Percentiles rank a stretch among this genome's conserved stretches.
phyloP scores from a whole-genome alignment of 2,797 vertebrate species.

The Triplophysa yarkandensis region DNA sequence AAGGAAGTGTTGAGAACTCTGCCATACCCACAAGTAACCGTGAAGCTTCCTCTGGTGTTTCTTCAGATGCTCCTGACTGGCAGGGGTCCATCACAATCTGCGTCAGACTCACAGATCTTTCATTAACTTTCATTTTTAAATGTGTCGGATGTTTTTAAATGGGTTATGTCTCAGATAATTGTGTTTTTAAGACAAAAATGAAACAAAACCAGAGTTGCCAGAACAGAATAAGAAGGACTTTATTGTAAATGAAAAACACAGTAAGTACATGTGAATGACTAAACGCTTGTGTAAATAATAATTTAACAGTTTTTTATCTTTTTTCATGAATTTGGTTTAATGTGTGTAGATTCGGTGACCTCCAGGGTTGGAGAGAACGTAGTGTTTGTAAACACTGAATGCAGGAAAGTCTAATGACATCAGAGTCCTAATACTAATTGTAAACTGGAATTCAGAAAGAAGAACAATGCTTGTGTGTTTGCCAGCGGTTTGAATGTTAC shows the following conservation, averaged over 20 bases:
- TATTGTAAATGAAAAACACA: too few species aligned
- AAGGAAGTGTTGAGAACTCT: constrained; percentile 25
- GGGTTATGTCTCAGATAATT: background rate
- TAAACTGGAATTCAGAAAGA: constrained; percentile 17
- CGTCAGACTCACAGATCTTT: background rate
- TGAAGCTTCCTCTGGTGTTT: constrained; percentile 35
- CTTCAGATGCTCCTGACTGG: constrained; percentile 9
- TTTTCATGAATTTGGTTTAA: too few species aligned
- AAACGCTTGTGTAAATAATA: too few species aligned
- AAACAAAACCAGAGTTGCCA: too few species aligned
- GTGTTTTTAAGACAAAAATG: background rate
- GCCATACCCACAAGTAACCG: constrained; percentile 1
- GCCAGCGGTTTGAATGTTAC: background rate
- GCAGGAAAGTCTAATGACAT: constrained; percentile 30
- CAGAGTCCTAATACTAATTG: constrained; percentile 4
- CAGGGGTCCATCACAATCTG: background rate
- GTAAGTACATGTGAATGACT: too few species aligned
- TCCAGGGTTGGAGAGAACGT: background rate
- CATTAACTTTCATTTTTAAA: too few species aligned
- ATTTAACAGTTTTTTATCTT: too few species aligned
- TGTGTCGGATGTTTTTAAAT: background rate
- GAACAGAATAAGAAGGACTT: too few species aligned
- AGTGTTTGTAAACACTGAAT: background rate
- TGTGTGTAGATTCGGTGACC: background rate
- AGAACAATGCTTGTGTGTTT: constrained; percentile 38